Evolutionary conservation across 2,797 vertebrate species (phyloP), one percentile per base, ranked within the genome.

Genomic region (Leptatherina wallacei): DNA sequence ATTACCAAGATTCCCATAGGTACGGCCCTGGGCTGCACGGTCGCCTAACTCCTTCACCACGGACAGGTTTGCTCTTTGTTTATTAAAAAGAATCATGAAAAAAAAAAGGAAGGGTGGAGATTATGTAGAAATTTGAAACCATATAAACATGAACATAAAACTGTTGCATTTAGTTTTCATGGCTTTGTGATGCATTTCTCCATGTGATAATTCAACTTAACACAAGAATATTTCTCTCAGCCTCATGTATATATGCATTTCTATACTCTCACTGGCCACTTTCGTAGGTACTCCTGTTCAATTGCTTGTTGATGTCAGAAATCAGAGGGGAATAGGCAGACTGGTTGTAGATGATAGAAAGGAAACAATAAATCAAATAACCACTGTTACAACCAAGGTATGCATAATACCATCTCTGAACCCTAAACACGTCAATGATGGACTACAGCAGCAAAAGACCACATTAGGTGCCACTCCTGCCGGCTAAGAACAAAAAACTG

Each of bases 1-100:
- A 89, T 99, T 99, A 22, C 98, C 98, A 44, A 99, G 95, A 84
- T 99, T 99, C 42, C 98, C 98, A 58, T 96, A 98, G 70, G 97
- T 98, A 9, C 97, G 96, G 20, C 97, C 98, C 88, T 99, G 97
- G 14, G 97, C 97, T 42, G 98, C 97, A 77, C 93, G 91, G 70
- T 99, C 98, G 1, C 96, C 95, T 55, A 99, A 58, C 64, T 97
- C 96, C 69, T 95, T 97, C 71, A 97, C 97, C 63, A 99, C 88
- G 24, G 88, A 72, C 69, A 99, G 86, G 84, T 99, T 99, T 70
- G 95, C 95, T 89, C 98, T 99, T 76, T 74, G 68, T 42, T 49
- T 22, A 11, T 22, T 11, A 73, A 29, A 0, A 22, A 47, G 32
- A 9, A 38, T 2, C 12, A 24, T 3, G 4, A 3, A 30, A 55